Percentiles rank a stretch among this genome's conserved stretches.
phyloP scores from a whole-genome alignment of 2,797 vertebrate genomes.

The Siniperca obscura region DNA sequence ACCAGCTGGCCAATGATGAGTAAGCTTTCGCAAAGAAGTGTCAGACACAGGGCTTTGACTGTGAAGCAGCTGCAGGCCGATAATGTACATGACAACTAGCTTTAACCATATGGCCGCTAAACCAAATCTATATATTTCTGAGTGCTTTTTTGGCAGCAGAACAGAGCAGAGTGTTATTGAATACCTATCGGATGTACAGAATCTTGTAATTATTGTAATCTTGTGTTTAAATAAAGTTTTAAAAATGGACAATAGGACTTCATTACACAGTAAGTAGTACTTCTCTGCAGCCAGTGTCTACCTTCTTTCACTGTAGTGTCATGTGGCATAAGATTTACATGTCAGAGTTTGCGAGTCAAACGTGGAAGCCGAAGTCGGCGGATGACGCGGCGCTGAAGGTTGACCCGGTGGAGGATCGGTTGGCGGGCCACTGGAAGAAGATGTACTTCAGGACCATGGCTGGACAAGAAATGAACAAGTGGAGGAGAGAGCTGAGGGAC shows the following conservation, averaged over 20 bases:
- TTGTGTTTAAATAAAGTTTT: neutral
- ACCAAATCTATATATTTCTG: neutral
- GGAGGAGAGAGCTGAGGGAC: constrained; percentile 81
- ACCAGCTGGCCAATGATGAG: constrained; percentile 87
- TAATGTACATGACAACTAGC: no score
- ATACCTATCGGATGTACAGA: neutral
- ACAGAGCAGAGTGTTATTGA: neutral
- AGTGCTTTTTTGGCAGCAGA: neutral
- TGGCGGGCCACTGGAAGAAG: constrained; percentile 89
- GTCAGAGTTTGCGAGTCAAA: constrained; percentile 68
- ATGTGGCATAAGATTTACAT: constrained; percentile 89
- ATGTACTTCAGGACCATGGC: constrained; percentile 84
- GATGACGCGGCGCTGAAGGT: constrained; percentile 37
- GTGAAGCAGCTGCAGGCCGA: neutral
- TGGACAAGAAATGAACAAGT: constrained; percentile 71
- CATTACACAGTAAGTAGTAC: neutral
- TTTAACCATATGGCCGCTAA: neutral
- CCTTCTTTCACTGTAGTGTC: constrained; percentile 71
- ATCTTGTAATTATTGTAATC: neutral
- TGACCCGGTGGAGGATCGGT: constrained; percentile 49
- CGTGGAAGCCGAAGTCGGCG: constrained; percentile 71
- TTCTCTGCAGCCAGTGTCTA: neutral
- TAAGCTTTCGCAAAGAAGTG: no score
- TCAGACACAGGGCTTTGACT: neutral
- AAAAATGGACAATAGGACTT: neutral